phyloP scores from a whole-genome alignment of 2,888 invertebrate species.

The Zygaena filipendulae region DNA sequence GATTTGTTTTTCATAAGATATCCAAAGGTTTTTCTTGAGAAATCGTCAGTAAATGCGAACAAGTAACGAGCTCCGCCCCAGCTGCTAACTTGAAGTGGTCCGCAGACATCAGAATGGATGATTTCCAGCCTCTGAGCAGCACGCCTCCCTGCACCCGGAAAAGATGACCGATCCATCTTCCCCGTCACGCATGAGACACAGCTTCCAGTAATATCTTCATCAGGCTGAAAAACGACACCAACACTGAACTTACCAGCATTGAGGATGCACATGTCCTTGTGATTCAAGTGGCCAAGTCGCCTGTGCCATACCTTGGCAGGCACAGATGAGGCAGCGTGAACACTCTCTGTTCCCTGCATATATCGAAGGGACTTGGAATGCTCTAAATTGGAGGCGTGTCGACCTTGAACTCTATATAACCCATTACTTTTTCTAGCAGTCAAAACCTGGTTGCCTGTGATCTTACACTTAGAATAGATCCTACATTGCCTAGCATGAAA shows the following conservation, averaged over 20 bases:
- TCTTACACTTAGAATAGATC: no score
- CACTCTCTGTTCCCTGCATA: no score
- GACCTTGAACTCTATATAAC: no score
- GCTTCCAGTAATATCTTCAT: not conserved
- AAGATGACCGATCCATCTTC: slow-evolving; percentile 1
- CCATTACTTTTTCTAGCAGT: no score
- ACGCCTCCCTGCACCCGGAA: not conserved
- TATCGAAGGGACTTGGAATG: no score
- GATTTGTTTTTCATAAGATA: no score
- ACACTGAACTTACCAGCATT: slow-evolving; percentile 2
- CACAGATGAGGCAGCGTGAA: no score
- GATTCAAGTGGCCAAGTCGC: no score
- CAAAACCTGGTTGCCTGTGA: no score
- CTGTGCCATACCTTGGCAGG: no score
- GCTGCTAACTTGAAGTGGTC: slow-evolving; percentile 19
- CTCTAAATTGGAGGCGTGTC: no score
- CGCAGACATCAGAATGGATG: slow-evolving; percentile 23
- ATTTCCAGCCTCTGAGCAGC: not conserved
- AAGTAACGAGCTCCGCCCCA: slow-evolving; percentile 21
- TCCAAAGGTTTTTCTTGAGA: slow-evolving; percentile 19
- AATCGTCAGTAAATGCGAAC: slow-evolving; percentile 23
- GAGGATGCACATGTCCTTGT: slow-evolving; percentile 1
- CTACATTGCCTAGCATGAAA: no score
- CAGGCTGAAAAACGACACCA: slow-evolving; percentile 4
- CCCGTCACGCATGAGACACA: slow-evolving; percentile 1